Percentiles rank a stretch among this genome's conserved stretches.
Conservation (phyloP, 2,797 vertebrate species). For the Valencia hispanica region DNA sequence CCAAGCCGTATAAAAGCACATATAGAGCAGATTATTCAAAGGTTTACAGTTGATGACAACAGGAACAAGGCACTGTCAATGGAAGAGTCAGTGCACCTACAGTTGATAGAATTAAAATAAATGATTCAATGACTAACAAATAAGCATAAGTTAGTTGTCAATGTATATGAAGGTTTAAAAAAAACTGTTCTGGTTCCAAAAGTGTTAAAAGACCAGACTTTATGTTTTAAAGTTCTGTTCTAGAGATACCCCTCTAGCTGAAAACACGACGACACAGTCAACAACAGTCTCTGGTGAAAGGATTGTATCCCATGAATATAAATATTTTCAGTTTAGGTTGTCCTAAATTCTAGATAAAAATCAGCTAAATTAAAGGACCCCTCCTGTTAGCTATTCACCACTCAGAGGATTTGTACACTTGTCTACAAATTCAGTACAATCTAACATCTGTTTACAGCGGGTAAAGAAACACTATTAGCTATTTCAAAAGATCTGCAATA, state of each 20-base stretch:
- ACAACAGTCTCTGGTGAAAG: background rate
- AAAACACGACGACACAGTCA: background rate
- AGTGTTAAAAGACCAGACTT: background rate
- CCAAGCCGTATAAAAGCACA: constrained; percentile 59
- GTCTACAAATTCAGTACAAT: background rate
- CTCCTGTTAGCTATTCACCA: background rate
- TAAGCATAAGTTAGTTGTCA: background rate
- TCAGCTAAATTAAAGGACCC: background rate
- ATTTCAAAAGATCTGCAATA: background rate
- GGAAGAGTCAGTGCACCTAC: constrained; percentile 19
- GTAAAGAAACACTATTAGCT: background rate
- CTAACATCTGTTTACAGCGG: background rate
- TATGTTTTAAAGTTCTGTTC: background rate
- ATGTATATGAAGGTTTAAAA: background rate
- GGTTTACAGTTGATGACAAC: constrained; percentile 10
- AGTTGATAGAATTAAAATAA: constrained; percentile 5
- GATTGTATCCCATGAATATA: background rate
- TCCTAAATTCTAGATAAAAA: background rate
- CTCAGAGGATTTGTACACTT: background rate
- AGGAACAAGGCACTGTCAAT: constrained; percentile 17
- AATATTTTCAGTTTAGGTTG: background rate
- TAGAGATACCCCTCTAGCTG: background rate
- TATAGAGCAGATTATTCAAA: constrained; percentile 58
- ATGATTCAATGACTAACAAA: constrained; percentile 15
- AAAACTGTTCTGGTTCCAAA: background rate